Evolutionary conservation across 2,797 vertebrate genomes (phyloP), one percentile per base, ranked within the genome.

Genomic region (Pampus argenteus): DNA sequence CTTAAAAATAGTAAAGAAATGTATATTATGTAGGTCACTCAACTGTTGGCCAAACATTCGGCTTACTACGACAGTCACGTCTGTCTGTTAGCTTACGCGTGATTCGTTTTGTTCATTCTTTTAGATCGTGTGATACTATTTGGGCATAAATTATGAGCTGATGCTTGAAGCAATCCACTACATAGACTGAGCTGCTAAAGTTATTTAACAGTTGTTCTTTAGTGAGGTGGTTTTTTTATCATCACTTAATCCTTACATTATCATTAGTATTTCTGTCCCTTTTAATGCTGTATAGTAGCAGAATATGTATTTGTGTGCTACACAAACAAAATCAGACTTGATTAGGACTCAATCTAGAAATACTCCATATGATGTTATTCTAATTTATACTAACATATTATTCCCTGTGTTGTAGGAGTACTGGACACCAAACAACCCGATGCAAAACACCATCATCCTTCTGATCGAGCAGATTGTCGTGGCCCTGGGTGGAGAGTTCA

Each of bases 371-470:
- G 23, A 63, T 62, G 10, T 6, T 50, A 7, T 49, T 74, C 0
- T 15, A 55, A 49, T 64, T 23, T 7, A 55, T 59, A n/a, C 9
- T 22, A 29, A 60, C 36, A 36, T 70, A 7, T 55, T 64, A 0
- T 76, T 22, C 45, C 81, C 23, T 72, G 60, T 79, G 45, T 26
- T 86, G 0, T 73, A 99, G 98, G 98, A 99, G 83, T 99, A 99
- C 89, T 99, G 98, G 98, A 98, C 98, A 25, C 97, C 98, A 72
- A 99, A 99, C 92, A 99, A 98, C 78, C 98, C 98, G 17, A 99
- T 99, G 89, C 98, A 99, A 94, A 99, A 98, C 92, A 99, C 98
- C 1, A 99, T 99, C 77, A 99, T 99, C 85, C 94, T 99, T 6
- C 95, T 99, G 51, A 98, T 99, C 0, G 98, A 99, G 90, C 98